Conservation (phyloP, 2,797 vertebrate genomes). For the Pteronotus mesoamericanus region DNA sequence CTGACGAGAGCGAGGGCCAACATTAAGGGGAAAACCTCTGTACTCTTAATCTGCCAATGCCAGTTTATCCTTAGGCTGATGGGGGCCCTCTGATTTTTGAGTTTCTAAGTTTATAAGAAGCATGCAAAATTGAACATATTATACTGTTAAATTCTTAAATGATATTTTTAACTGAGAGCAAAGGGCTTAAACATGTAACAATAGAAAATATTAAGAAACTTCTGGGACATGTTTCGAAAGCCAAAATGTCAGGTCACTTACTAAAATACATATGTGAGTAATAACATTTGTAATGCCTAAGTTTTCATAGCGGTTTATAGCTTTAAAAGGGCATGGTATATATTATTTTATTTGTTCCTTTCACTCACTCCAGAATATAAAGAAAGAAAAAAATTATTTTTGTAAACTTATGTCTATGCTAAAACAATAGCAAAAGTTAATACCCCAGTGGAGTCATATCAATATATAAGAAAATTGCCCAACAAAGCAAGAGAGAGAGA, state of each 20-base stretch:
- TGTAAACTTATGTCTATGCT: neutral
- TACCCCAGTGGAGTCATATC: neutral
- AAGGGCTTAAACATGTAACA: neutral
- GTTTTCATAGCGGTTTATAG: neutral
- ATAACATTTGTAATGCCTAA: neutral
- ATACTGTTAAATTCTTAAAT: neutral
- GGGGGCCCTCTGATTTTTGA: neutral
- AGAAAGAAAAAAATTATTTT: neutral
- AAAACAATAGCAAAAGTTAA: neutral
- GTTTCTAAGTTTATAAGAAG: neutral
- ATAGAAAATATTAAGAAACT: neutral
- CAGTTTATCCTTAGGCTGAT: neutral
- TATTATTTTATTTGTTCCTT: neutral
- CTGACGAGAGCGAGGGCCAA: neutral
- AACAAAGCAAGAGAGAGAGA: too few relatives aligned
- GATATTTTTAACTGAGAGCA: neutral
- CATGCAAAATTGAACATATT: neutral
- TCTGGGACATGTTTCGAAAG: neutral
- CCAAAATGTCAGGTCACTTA: neutral
- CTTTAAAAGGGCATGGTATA: neutral
- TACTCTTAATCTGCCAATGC: neutral
- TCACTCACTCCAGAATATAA: neutral
- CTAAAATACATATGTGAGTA: neutral
- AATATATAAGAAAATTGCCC: neutral
- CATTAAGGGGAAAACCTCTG: neutral